Evolutionary conservation across 2,888 invertebrate species (phyloP).

Genomic region (Theretra japonica): DNA sequence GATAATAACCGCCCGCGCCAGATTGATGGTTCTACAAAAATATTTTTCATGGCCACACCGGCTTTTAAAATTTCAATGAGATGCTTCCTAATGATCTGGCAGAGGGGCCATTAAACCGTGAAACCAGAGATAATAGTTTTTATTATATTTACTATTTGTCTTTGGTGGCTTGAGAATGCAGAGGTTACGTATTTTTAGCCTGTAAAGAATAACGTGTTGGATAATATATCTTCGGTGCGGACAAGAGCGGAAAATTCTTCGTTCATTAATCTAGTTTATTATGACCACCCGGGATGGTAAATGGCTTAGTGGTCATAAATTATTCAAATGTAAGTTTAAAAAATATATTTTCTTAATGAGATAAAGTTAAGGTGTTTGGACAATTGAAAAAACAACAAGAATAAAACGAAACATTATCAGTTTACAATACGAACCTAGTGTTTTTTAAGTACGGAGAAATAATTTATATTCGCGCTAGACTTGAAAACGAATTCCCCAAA

Average conservation of each 20-base stretch:
- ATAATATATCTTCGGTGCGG: slow-evolving; percentile 14
- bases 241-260: slow-evolving; percentile 4
- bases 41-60: slow-evolving; percentile 43
- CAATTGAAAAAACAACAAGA: no score
- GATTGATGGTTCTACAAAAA: slow-evolving; percentile 42
- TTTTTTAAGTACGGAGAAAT: no score
- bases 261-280: background rate
- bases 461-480: background rate
- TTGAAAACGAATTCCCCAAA: background rate
- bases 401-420: no score
- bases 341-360: no score
- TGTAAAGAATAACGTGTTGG: slow-evolving; percentile 9
- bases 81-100: slow-evolving; percentile 33
- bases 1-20: slow-evolving; percentile 20
- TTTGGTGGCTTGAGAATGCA: slow-evolving; percentile 24
- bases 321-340: background rate
- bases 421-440: no score
- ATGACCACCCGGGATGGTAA: background rate
- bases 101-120: slow-evolving; percentile 26
- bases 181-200: slow-evolving; percentile 26
- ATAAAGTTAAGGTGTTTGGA: no score
- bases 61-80: slow-evolving; percentile 41
- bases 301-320: background rate
- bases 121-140: slow-evolving; percentile 33
- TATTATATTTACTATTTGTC: slow-evolving; percentile 33